A percentile compares a stretch with the other conserved stretches of the same genome.
phyloP scores from a whole-genome alignment of 2,113 vertebrate genomes.

The Microcebus murinus region DNA sequence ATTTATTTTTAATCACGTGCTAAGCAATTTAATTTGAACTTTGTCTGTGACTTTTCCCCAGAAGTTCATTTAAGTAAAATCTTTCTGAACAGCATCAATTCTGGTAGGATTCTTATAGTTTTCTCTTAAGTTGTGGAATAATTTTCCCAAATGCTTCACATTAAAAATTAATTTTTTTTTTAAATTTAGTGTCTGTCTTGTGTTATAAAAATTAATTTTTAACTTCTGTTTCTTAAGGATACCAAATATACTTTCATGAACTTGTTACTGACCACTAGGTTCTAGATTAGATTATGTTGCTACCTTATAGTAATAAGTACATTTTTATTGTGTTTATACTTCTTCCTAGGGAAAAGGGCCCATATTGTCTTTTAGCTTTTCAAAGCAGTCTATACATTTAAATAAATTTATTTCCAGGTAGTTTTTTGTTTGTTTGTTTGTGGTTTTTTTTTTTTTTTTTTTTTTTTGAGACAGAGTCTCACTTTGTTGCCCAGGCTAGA shows the following conservation, averaged over 20 bases:
- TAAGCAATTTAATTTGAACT: not conserved
- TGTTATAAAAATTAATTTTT: not conserved
- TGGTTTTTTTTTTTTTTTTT: no score
- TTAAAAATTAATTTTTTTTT: not conserved
- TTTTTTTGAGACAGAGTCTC: no score
- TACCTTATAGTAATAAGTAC: not conserved
- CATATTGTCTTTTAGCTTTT: not conserved
- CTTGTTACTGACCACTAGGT: not conserved
- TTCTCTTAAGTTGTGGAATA: not conserved
- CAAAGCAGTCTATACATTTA: not conserved
- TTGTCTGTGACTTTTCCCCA: not conserved
- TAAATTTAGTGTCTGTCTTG: no score
- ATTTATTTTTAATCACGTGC: not conserved
- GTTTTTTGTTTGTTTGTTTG: not conserved
- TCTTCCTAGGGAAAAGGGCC: not conserved
- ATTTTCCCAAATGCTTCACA: not conserved
- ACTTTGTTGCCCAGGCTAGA: no score
- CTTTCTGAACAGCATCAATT: not conserved
- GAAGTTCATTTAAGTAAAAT: constrained; percentile 10
- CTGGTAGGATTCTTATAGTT: not conserved
- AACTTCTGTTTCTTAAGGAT: not conserved
- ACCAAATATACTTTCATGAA: not conserved
- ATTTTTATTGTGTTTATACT: not conserved
- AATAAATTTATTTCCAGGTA: not conserved
- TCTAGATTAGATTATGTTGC: not conserved